These are phyloP conservation scores for Crambe crambe DNA, from an alignment of 37 sponge, comb jelly and placozoan genomes.

Conservation along the genomic window DNA sequence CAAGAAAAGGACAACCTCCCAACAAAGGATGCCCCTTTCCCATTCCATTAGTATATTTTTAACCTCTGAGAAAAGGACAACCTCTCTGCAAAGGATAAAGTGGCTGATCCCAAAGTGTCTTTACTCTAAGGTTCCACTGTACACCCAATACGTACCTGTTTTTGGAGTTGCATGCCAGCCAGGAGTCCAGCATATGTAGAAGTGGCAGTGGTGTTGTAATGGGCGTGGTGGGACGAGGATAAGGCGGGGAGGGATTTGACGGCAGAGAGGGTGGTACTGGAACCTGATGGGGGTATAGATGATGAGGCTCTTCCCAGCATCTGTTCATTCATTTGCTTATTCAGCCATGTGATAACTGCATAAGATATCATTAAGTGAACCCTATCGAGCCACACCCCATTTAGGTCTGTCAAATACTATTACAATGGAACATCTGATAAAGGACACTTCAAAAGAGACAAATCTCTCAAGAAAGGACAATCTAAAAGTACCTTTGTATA, in stretches of 20 bases:
- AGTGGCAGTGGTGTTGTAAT: not conserved
- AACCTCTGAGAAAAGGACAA: not conserved
- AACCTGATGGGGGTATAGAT: not conserved
- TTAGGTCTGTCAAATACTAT: too few species aligned
- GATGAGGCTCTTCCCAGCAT: constrained; percentile 26
- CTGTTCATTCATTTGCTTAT: constrained; percentile 77
- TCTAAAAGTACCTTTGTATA: too few species aligned
- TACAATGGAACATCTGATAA: too few species aligned
- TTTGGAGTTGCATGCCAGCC: not conserved
- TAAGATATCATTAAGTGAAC: too few species aligned
- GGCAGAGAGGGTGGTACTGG: constrained; percentile 38
- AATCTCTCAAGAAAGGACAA: too few species aligned
- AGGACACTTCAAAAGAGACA: too few species aligned
- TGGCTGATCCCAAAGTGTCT: not conserved
- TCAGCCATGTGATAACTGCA: constrained; percentile 79
- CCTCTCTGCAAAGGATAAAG: not conserved
- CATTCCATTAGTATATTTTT: not conserved
- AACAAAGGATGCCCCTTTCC: too few species aligned
- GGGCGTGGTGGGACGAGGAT: not conserved
- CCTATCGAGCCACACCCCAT: too few species aligned
- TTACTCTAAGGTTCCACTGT: not conserved
- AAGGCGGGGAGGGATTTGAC: constrained; percentile 38
- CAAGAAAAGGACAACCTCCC: not conserved
- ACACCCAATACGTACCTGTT: not conserved
- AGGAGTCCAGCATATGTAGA: not conserved